Evolutionary conservation across 2,797 vertebrate genomes (phyloP).

Genomic region (Tenualosa ilisha): DNA sequence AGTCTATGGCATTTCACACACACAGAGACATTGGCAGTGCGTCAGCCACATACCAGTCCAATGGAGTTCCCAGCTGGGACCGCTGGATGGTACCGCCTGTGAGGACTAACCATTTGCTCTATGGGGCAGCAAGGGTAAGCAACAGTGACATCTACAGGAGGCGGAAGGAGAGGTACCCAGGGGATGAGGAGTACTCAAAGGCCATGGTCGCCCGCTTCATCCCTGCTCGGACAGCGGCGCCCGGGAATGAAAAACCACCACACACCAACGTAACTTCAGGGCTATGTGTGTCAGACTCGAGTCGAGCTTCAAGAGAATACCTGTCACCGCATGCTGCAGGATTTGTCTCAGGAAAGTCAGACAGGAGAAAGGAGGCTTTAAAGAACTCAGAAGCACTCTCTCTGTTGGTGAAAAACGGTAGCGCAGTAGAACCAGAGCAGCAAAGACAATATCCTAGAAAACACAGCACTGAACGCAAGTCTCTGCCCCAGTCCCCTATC

Average conservation of each 20-base stretch:
- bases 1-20: neutral
- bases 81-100: neutral
- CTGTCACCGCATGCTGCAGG: neutral
- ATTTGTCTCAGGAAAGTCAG: slow-evolving; percentile 2
- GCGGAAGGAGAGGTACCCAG: slow-evolving; percentile 33
- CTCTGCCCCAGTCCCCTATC: neutral
- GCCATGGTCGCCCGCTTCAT: neutral
- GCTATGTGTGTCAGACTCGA: neutral
- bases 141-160: slow-evolving; percentile 1
- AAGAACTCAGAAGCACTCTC: slow-evolving; percentile 37
- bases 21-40: neutral
- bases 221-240: neutral
- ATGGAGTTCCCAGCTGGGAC: slow-evolving; percentile 29
- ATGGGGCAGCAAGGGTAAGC: neutral
- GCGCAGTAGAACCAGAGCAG: slow-evolving; percentile 18
- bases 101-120: neutral
- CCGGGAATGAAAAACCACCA: neutral
- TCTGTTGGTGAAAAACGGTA: slow-evolving; percentile 39
- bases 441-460: neutral
- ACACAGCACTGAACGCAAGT: neutral
- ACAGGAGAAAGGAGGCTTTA: slow-evolving; percentile 14
- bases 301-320: neutral
- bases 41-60: slow-evolving; percentile 25
- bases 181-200: neutral
- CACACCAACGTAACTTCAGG: neutral